Percentiles rank a stretch among this genome's conserved stretches.
Conservation (phyloP, 2,888 invertebrate genomes). For the Ectemnius continuus region DNA sequence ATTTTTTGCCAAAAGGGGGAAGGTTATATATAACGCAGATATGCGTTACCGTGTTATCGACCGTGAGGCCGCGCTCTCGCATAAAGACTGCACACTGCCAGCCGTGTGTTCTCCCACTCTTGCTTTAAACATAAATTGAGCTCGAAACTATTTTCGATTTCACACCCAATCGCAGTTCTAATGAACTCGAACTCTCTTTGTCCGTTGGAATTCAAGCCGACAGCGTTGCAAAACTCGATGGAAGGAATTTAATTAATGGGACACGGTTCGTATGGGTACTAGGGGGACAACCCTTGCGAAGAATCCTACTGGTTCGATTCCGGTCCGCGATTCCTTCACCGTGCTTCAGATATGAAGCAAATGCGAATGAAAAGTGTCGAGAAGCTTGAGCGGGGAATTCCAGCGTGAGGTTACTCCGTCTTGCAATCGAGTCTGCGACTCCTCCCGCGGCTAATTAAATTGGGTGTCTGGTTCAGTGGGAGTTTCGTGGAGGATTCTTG, state of each 20-base stretch:
- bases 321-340: slow-evolving; percentile 32
- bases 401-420: slow-evolving; percentile 21
- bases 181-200: slow-evolving; percentile 59
- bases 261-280: slow-evolving; percentile 70
- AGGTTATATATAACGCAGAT: slow-evolving; percentile 9
- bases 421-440: slow-evolving; percentile 41
- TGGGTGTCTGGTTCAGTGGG: slow-evolving; percentile 42
- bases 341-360: slow-evolving; percentile 68
- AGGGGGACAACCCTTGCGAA: slow-evolving; percentile 40
- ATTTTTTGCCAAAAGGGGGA: slow-evolving; percentile 5
- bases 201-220: slow-evolving; percentile 53
- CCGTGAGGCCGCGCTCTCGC: slow-evolving; percentile 24
- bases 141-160: slow-evolving; percentile 69
- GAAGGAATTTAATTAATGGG: slow-evolving; percentile 75
- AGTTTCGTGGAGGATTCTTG: slow-evolving; percentile 18
- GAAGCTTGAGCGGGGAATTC: slow-evolving; percentile 67
- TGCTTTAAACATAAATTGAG: slow-evolving; percentile 63
- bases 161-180: slow-evolving; percentile 59
- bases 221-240: slow-evolving; percentile 56
- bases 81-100: slow-evolving; percentile 36
- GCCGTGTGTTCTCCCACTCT: slow-evolving; percentile 49
- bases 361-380: slow-evolving; percentile 73
- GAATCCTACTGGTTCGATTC: slow-evolving; percentile 14
- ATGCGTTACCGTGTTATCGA: not conserved
- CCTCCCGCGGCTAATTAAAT: slow-evolving; percentile 68